Evolutionary conservation across 2,888 invertebrate genomes (phyloP).

Genomic region (Tachina lurida): DNA sequence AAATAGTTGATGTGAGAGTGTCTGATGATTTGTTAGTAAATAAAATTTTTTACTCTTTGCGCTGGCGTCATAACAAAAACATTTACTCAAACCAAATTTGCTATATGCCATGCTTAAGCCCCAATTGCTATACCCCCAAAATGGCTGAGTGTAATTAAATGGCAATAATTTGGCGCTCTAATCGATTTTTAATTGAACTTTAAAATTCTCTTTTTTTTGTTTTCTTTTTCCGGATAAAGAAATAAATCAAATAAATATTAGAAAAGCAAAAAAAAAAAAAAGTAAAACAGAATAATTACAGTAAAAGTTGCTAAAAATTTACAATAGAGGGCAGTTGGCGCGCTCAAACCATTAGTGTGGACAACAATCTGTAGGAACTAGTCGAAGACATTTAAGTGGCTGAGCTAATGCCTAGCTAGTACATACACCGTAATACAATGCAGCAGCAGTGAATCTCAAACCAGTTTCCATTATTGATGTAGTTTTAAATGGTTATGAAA

Average conservation of each 20-base stretch:
- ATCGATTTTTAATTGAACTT: conserved; percentile 58
- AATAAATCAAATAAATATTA: too few relatives aligned
- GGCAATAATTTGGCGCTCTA: conserved; percentile 48
- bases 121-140: conserved; percentile 7
- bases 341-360: neutral
- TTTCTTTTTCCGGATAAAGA: too few relatives aligned
- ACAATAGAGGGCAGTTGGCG: neutral
- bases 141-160: conserved; percentile 42
- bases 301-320: too few relatives aligned
- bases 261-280: too few relatives aligned
- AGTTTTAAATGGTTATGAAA: neutral
- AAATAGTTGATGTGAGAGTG: conserved; percentile 59
- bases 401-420: neutral
- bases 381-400: neutral
- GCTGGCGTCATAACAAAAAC: conserved; percentile 71
- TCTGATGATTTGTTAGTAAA: conserved; percentile 69
- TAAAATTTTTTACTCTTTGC: conserved; percentile 68
- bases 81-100: conserved; percentile 62
- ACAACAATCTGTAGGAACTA: neutral
- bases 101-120: neutral
- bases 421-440: neutral
- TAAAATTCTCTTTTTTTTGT: neutral
- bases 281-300: too few relatives aligned
- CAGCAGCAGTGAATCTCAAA: neutral
- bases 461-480: neutral